Conservation (phyloP, 2,113 vertebrate species). For the Callopanchax toddi region DNA sequence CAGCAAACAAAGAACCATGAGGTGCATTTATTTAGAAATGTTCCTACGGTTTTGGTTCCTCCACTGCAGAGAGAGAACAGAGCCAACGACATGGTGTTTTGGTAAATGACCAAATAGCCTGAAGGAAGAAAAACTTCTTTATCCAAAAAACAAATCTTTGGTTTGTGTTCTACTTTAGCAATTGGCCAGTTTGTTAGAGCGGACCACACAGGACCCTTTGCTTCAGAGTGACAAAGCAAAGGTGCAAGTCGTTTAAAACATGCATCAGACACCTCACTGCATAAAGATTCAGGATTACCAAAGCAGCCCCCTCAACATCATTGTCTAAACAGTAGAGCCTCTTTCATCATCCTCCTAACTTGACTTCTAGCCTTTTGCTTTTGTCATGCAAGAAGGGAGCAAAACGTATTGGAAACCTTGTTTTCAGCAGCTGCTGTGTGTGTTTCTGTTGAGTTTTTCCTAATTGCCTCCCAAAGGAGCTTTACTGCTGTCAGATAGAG, state of each 20-base stretch:
- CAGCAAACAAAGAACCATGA: constrained; percentile 31
- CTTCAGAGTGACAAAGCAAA: constrained; percentile 24
- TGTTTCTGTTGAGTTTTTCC: constrained; percentile 77
- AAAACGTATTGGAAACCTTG: constrained; percentile 63
- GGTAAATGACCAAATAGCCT: constrained; percentile 45
- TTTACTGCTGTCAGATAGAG: constrained; percentile 64
- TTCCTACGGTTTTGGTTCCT: constrained; percentile 40
- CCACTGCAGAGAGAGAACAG: constrained; percentile 33
- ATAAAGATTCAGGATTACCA: constrained; percentile 39
- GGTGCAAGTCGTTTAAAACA: constrained; percentile 20
- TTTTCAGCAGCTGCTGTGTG: constrained; percentile 72
- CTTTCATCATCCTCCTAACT: constrained; percentile 26
- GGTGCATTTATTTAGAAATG: constrained; percentile 38
- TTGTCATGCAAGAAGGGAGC: constrained; percentile 55
- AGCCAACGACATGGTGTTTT: constrained; percentile 33
- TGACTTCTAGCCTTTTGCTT: constrained; percentile 55
- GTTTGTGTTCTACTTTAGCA: constrained; percentile 10
- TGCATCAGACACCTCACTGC: constrained; percentile 15
- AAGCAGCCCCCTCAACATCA: constrained; percentile 31
- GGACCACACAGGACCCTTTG: constrained; percentile 20
- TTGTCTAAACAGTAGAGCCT: constrained; percentile 40
- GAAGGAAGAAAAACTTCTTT: constrained; percentile 45
- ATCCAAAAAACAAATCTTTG: constrained; percentile 25
- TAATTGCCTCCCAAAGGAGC: constrained; percentile 83
- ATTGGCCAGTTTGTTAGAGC: constrained; percentile 21